Percentiles rank a stretch among this genome's conserved stretches.
Evolutionary conservation across 37 sponge, comb jelly and placozoan genomes (phyloP).

Genomic region (Theonella swinhoei): DNA sequence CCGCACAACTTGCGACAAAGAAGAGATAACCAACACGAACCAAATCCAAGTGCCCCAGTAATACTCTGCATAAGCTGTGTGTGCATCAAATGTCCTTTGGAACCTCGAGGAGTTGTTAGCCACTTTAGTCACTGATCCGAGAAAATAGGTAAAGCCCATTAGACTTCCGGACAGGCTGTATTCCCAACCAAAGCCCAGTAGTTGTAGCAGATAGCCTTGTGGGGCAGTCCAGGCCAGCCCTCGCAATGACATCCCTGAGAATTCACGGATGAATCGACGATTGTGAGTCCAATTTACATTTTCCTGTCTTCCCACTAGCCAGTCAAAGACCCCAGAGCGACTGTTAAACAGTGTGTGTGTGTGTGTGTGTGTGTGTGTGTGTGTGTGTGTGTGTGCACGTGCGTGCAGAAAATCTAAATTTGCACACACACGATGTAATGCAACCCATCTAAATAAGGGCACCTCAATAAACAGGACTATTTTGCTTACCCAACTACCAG

Average conservation of each 20-base stretch:
- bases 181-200: constrained; percentile 83
- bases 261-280: constrained; percentile 63
- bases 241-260: constrained; percentile 82
- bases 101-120: neutral
- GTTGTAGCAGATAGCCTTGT: constrained; percentile 78
- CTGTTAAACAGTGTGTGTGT: constrained; percentile 23
- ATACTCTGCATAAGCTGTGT: constrained; percentile 48
- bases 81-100: neutral
- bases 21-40: constrained; percentile 56
- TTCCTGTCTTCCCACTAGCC: constrained; percentile 73
- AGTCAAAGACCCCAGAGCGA: constrained; percentile 76
- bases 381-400: neutral
- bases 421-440: too few relatives aligned
- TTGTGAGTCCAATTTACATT: constrained; percentile 5
- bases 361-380: neutral
- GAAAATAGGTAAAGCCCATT: constrained; percentile 70
- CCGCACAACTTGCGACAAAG: constrained; percentile 45
- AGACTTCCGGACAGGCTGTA: constrained; percentile 80
- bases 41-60: constrained; percentile 77
- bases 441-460: too few relatives aligned
- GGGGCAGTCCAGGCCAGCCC: constrained; percentile 86
- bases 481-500: too few relatives aligned
- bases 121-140: constrained; percentile 34
- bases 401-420: too few relatives aligned
- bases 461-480: too few relatives aligned